Base-by-base conservation (phyloP, 2,888 invertebrate genomes). In the Nasonovia ribisnigri region DNA sequence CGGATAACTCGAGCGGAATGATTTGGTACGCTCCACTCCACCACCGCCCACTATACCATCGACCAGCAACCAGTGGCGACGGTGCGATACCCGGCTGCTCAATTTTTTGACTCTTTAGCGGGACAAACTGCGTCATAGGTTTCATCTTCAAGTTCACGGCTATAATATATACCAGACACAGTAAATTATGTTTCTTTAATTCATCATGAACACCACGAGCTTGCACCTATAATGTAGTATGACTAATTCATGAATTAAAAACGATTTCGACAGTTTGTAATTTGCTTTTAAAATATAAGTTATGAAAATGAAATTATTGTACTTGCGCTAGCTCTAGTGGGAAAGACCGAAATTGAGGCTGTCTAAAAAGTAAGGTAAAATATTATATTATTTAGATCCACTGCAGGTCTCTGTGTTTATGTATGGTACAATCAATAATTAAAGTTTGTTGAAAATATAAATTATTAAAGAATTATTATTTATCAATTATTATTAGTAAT, bases 1-100 rank as follows among this genome's bases (percentile, higher is more conserved):
- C 92, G 48, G 60, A 6, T 20, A 86, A 93, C 57, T 90, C 93
- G 84, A 90, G 93, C 60, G 93, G 93, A 93, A 93, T 93, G 89
- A 93, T 92, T 48, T 51, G 57, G 86, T 54, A 87, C 57, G 57
- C 36, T 48, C 84, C 60, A 11, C 46, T 13, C 36, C 8, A 8
- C 36, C 36, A 3, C 29, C 29, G 8, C 1, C 3, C 29, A 3
- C 46, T 6, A 5, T 11, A 1, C 54, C 54, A 4, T 13, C 54
- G 54, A 20, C 36, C 36, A 77, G 77, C 20, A 20, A 77, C 77
- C 36, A 36, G 77, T 6, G 20, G 77, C 36, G 36, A 36, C 36
- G 36, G 77, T 77, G 77, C 77, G 36, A 36, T 77, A 77, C 77
- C 77, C 36, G 77, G 20, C 77, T 77, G 36, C 36, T 77, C 1